Base-by-base conservation (phyloP, 2,113 vertebrate genomes). In the Odontophorus gujanensis region DNA sequence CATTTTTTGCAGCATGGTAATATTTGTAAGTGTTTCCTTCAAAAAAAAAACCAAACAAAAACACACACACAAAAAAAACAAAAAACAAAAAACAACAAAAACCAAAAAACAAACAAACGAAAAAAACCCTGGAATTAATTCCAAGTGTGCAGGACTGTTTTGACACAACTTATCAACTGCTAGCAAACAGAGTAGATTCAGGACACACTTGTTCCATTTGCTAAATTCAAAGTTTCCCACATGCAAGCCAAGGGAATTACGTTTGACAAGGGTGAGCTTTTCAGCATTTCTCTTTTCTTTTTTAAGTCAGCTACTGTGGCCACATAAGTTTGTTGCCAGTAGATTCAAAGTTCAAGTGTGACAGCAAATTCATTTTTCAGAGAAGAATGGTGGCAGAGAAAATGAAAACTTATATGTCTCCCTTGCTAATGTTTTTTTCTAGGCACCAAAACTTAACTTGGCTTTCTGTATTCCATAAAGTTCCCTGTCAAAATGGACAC, bases 131-230 rank as follows among this genome's bases (percentile, higher is more conserved):
- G 57, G 25, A 94, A 91, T 91, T 81, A 59, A 76, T 96, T 97
- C 95, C 88, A 94, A 96, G 71, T 51, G 87, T 1, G 7, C 79
- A 76, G 76, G 89, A 83, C 77, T 78, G 68, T 95, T 95, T 88
- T 87, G 93, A 97, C 81, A 89, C 68, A 63, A 87, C 57, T 72
- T 90, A 95, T 90, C 92, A 93, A 53, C 89, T 74, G 81, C 82
- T 93, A 81, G 82, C 87, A 95, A 93, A 96, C 53, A 95, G 26
- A 97, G 89, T 40, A 68, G 92, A 91, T 81, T 92, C 81, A 76
- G 85, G 91, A 67, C 85, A 89, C 69, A 11, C 48, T 93, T 82
- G 76, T 87, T 95, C 95, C 91, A 90, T 69, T 92, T 61, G 78
- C 88, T 93, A 95, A 96, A 97, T 57, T 79, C 90, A 78, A 50